A percentile compares a stretch with the other conserved stretches of the same genome.
These are phyloP conservation scores for Brachionus sp. DNA, from an alignment of 1,140 invertebrate species.

Conservation along the genomic window DNA sequence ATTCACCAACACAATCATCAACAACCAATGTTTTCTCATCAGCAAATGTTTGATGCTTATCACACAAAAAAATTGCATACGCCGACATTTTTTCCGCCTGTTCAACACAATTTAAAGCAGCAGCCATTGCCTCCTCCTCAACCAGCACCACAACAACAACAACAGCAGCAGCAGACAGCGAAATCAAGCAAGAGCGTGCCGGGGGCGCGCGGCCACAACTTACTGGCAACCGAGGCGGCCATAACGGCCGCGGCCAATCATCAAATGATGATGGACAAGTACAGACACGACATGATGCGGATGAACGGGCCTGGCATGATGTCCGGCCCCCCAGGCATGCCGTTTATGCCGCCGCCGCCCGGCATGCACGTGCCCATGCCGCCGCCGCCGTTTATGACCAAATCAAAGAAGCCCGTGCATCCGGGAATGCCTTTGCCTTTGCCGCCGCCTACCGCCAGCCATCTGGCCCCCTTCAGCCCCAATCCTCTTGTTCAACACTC, in stretches of 20 bases:
- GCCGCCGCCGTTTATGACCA: neutral
- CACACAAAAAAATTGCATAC: neutral
- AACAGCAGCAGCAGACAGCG: neutral
- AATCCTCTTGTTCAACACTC: neutral
- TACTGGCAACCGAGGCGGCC: slow-evolving; percentile 9
- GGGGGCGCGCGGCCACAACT: neutral
- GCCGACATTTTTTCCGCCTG: slow-evolving; percentile 8
- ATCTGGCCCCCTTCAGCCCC: neutral
- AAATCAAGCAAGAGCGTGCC: neutral
- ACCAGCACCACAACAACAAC: neutral
- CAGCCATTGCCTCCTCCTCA: neutral
- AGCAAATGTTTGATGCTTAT: neutral
- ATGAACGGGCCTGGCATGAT: neutral
- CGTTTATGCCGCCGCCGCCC: neutral
- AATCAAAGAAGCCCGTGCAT: neutral
- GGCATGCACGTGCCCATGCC: neutral
- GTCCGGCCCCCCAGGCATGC: neutral
- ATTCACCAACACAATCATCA: neutral
- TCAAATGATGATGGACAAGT: slow-evolving; percentile 19
- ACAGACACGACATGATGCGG: slow-evolving; percentile 13
- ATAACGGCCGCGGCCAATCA: slow-evolving; percentile 32
- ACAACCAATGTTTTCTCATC: neutral
- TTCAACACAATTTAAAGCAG: neutral
- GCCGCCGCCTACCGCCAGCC: neutral
- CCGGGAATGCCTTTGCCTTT: neutral